Evolutionary conservation across 2,113 vertebrate species (phyloP).

Genomic region (Paralichthys olivaceus): DNA sequence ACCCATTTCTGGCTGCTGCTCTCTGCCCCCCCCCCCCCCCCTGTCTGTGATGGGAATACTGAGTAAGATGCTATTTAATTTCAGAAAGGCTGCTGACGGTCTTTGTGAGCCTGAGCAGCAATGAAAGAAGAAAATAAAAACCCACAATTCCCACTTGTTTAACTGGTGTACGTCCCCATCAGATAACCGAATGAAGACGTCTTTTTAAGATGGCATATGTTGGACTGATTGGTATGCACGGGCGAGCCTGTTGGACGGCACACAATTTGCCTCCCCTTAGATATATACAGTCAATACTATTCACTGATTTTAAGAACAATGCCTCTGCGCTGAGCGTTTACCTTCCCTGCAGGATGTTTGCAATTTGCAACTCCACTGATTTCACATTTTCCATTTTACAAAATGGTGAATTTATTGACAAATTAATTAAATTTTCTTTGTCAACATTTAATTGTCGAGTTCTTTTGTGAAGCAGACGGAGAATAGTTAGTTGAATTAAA

Average conservation of each 20-base stretch:
- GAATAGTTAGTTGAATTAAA: neutral
- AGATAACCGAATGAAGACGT: slow-evolving; percentile 65
- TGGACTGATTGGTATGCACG: slow-evolving; percentile 72
- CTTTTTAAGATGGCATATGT: slow-evolving; percentile 68
- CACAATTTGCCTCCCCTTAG: slow-evolving; percentile 69
- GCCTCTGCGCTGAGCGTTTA: slow-evolving; percentile 53
- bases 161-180: slow-evolving; percentile 45
- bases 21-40: slow-evolving; percentile 42
- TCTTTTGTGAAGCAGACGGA: neutral
- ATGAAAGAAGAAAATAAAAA: neutral
- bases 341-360: slow-evolving; percentile 52
- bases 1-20: slow-evolving; percentile 80
- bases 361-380: slow-evolving; percentile 36
- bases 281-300: slow-evolving; percentile 66
- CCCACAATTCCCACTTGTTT: slow-evolving; percentile 65
- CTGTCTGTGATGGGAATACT: slow-evolving; percentile 86
- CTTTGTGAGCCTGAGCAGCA: slow-evolving; percentile 75
- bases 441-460: neutral
- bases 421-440: neutral
- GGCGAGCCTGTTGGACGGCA: slow-evolving; percentile 57
- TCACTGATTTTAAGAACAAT: slow-evolving; percentile 62
- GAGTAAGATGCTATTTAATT: slow-evolving; percentile 86
- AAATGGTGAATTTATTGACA: neutral
- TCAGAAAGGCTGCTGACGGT: slow-evolving; percentile 81
- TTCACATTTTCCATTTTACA: slow-evolving; percentile 37